Percentiles rank a stretch among this genome's conserved stretches.
Evolutionary conservation across 2,797 vertebrate species (phyloP).

Genomic region (Paguma larvata): DNA sequence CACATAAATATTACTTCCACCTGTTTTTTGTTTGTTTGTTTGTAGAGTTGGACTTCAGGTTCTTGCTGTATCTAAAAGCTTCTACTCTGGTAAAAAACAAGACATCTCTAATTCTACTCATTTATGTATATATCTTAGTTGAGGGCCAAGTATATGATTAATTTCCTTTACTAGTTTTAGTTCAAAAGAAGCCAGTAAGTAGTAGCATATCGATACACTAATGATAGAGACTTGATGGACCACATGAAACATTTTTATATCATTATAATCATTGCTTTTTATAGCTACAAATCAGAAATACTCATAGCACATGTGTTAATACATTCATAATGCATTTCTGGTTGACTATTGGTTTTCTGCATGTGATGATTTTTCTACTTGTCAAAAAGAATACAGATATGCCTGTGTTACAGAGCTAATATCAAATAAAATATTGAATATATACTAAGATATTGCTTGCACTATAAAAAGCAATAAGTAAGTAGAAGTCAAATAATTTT

Average conservation of each 20-base stretch:
- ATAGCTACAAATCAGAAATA: constrained; percentile 2
- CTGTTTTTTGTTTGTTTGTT: neutral
- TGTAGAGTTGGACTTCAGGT: constrained; percentile 11
- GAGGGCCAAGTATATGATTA: neutral
- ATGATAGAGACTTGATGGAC: neutral
- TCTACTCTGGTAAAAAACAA: constrained; percentile 1
- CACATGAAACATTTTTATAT: neutral
- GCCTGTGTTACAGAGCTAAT: neutral
- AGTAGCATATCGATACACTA: neutral
- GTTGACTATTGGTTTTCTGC: neutral
- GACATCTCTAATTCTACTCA: constrained; percentile 21
- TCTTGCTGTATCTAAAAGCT: neutral
- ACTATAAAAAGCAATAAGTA: constrained; percentile 12
- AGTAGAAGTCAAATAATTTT: neutral
- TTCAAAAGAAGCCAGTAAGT: neutral
- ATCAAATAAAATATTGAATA: neutral
- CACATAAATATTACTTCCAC: constrained; percentile 20
- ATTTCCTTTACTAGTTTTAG: constrained; percentile 48
- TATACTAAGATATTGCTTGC: neutral
- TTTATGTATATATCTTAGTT: neutral
- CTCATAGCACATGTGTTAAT: neutral
- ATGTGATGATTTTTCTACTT: constrained; percentile 34
- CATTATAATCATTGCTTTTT: neutral
- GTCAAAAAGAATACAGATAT: constrained; percentile 9
- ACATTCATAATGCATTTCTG: neutral